These are phyloP conservation scores for Charina bottae DNA, from an alignment of 2,113 vertebrate genomes.

Conservation along the genomic window DNA sequence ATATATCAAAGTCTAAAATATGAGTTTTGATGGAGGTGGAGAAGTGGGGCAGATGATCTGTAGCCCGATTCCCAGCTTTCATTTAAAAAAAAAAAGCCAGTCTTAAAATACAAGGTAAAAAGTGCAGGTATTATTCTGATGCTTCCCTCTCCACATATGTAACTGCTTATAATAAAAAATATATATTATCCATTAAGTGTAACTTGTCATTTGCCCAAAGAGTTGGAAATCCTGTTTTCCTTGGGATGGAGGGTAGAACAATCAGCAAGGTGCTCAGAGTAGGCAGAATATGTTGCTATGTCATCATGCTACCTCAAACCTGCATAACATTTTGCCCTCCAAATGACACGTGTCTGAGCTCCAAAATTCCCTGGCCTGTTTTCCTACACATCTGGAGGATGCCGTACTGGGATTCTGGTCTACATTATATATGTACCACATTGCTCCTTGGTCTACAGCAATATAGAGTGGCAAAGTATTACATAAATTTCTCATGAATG, in stretches of 20 bases:
- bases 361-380: too few relatives aligned
- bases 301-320: background rate
- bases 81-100: background rate
- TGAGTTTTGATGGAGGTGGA: background rate
- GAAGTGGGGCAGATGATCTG: background rate
- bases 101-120: background rate
- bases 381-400: too few relatives aligned
- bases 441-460: too few relatives aligned
- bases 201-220: background rate
- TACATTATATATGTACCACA: too few relatives aligned
- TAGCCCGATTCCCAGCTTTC: background rate
- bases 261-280: background rate
- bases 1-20: background rate
- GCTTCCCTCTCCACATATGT: background rate
- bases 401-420: too few relatives aligned
- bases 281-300: background rate
- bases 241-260: background rate
- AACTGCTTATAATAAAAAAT: background rate
- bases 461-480: rapidly evolving
- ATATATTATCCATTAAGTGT: background rate
- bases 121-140: background rate
- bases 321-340: background rate
- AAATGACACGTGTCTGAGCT: background rate
- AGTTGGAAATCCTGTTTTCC: background rate
- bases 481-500: too few relatives aligned